Conservation (phyloP, 2,113 vertebrate genomes). For the Odobenus rosmarus region DNA sequence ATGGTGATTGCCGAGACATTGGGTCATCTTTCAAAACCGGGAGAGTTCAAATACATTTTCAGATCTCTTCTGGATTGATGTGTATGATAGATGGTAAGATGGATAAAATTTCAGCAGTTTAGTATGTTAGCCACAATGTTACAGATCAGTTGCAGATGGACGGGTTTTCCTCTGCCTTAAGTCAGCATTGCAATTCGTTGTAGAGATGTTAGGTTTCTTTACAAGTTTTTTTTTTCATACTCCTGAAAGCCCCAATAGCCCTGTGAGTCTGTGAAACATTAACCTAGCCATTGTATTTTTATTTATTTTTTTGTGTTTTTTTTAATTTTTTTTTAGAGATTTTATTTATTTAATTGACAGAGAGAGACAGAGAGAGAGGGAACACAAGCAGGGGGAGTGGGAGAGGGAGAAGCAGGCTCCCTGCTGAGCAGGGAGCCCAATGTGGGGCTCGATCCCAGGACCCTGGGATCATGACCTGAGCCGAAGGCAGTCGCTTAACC, state of each 20-base stretch:
- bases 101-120: not conserved
- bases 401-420: too few relatives aligned
- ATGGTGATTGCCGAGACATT: not conserved
- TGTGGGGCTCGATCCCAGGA: too few relatives aligned
- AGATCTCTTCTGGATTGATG: not conserved
- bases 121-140: not conserved
- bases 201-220: not conserved
- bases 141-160: not conserved
- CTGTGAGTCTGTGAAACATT: not conserved
- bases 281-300: not conserved
- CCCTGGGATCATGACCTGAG: too few relatives aligned
- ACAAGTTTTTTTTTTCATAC: not conserved
- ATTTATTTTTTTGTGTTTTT: not conserved
- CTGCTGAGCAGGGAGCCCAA: too few relatives aligned
- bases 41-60: not conserved
- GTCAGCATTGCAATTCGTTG: not conserved
- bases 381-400: too few relatives aligned
- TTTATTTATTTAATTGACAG: too few relatives aligned
- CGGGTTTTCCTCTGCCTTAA: not conserved
- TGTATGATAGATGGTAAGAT: not conserved
- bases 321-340: too few relatives aligned
- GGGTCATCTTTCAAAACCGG: not conserved
- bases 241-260: not conserved
- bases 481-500: too few relatives aligned
- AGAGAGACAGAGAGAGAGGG: too few relatives aligned